These are phyloP conservation scores for Conchocele bisecta DNA, from an alignment of 2,888 invertebrate genomes.

Conservation along the genomic window DNA sequence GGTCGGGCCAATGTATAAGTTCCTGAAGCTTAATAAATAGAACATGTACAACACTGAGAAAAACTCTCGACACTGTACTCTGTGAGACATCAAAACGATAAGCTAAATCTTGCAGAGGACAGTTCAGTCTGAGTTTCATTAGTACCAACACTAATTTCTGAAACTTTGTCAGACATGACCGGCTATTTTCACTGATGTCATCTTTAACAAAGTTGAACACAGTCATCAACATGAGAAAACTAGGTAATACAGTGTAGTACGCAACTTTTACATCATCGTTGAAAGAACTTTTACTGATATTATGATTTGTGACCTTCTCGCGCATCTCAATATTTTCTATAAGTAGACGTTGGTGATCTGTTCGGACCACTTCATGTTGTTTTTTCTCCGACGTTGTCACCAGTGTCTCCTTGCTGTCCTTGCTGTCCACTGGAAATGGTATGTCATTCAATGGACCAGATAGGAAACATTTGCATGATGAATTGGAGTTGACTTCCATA, in stretches of 20 bases:
- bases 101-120: conserved; percentile 9
- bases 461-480: no score
- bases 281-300: no score
- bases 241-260: conserved; percentile 19
- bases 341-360: no score
- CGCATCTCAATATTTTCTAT: no score
- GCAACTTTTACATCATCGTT: conserved; percentile 11
- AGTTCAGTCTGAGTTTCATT: conserved; percentile 26
- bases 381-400: no score
- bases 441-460: no score
- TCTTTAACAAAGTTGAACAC: conserved; percentile 7
- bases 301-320: no score
- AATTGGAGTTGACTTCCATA: no score
- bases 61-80: conserved; percentile 37
- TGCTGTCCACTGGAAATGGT: no score
- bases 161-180: conserved; percentile 10
- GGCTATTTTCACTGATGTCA: background rate
- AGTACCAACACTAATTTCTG: conserved; percentile 1
- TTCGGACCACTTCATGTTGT: no score
- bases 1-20: conserved; percentile 40
- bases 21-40: conserved; percentile 28
- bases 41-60: conserved; percentile 15
- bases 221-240: background rate
- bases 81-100: conserved; percentile 27
- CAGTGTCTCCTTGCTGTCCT: no score